Evolutionary conservation across 2,888 invertebrate genomes (phyloP).

Genomic region (Nematopogon swammerdamellus): DNA sequence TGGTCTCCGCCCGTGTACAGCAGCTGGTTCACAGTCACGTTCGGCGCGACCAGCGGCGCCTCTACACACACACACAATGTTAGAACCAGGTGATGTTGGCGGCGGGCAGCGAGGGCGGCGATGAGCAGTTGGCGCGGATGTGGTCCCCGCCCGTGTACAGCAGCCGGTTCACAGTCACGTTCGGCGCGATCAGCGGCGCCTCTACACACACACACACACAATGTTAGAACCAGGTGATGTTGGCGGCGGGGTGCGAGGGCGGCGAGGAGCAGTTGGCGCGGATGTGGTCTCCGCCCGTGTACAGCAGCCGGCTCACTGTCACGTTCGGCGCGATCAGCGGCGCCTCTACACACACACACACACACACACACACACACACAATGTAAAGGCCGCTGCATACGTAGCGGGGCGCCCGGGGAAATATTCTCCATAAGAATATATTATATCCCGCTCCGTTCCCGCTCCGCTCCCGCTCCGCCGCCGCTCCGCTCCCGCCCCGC

Average conservation of each 20-base stretch:
- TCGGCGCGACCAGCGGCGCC: slow-evolving; percentile 55
- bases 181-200: no score
- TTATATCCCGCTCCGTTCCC: no score
- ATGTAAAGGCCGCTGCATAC: no score
- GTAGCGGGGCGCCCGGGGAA: neutral
- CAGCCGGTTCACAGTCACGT: slow-evolving; percentile 55
- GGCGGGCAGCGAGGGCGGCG: slow-evolving; percentile 59
- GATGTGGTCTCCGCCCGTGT: slow-evolving; percentile 59
- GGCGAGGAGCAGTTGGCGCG: slow-evolving; percentile 59
- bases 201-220: no score
- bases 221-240: slow-evolving; percentile 64
- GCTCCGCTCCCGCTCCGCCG: no score
- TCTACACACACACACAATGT: no score
- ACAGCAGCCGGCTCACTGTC: slow-evolving; percentile 51
- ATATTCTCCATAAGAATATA: no score
- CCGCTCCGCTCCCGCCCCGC: no score
- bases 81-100: slow-evolving; percentile 62
- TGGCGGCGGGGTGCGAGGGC: slow-evolving; percentile 59
- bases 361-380: no score
- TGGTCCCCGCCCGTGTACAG: slow-evolving; percentile 58
- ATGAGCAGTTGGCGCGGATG: slow-evolving; percentile 57
- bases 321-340: slow-evolving; percentile 57
- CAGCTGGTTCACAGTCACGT: slow-evolving; percentile 54
- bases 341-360: slow-evolving; percentile 52
- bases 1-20: slow-evolving; percentile 56